Conservation (phyloP, 2,888 invertebrate species). For the Fabriciana adippe region DNA sequence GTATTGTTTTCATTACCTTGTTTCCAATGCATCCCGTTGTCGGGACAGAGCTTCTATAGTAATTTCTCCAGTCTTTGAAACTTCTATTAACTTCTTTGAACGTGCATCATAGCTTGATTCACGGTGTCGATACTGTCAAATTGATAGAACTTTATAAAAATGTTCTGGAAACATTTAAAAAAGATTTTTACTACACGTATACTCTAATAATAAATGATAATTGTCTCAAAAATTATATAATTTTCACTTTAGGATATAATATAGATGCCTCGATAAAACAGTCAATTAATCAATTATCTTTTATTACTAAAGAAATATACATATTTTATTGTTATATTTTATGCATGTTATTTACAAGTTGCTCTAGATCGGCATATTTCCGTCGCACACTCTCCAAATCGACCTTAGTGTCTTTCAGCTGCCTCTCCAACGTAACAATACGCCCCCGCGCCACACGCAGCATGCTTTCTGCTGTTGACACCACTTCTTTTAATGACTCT, state of each 20-base stretch:
- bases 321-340: background rate
- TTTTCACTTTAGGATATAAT: too few species aligned
- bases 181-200: too few species aligned
- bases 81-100: constrained; percentile 66
- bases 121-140: constrained; percentile 64
- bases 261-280: too few species aligned
- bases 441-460: constrained; percentile 68
- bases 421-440: constrained; percentile 64
- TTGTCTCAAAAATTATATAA: too few species aligned
- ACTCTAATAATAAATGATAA: too few species aligned
- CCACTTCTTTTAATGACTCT: constrained; percentile 65
- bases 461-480: constrained; percentile 69
- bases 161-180: too few species aligned
- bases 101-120: constrained; percentile 67
- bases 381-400: constrained; percentile 61
- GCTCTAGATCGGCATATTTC: constrained; percentile 73
- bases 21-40: constrained; percentile 72
- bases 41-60: constrained; percentile 67
- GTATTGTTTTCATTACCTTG: constrained; percentile 52
- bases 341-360: constrained; percentile 57
- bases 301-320: background rate
- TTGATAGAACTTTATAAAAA: background rate
- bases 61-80: constrained; percentile 71
- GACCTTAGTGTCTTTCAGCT: constrained; percentile 62
- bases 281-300: too few species aligned